phyloP scores from a whole-genome alignment of 2,797 vertebrate genomes.

The Oophaga sylvatica region DNA sequence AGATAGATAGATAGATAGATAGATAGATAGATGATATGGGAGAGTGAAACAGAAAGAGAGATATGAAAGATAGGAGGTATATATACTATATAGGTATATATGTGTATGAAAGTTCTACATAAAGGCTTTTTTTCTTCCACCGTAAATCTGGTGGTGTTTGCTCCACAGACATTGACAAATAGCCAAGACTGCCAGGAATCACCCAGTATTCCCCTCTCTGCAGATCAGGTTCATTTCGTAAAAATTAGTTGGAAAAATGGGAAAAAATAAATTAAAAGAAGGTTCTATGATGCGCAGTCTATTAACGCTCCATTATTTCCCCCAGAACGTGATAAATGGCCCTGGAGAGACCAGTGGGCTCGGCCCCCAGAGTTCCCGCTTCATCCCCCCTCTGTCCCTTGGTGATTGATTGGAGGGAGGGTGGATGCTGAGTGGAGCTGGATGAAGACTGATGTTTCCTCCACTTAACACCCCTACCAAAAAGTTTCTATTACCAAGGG shows the following conservation, averaged over 20 bases:
- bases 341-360: conserved; percentile 77
- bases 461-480: conserved; percentile 86
- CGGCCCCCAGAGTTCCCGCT: conserved; percentile 60
- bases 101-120: conserved; percentile 4
- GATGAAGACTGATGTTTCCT: conserved; percentile 86
- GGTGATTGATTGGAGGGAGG: conserved; percentile 84
- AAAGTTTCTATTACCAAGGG: conserved; percentile 75
- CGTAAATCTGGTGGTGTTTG: conserved; percentile 48
- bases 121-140: conserved; percentile 1
- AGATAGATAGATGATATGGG: too few species aligned
- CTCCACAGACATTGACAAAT: conserved; percentile 58
- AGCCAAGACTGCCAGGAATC: conserved; percentile 48
- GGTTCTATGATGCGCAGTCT: conserved; percentile 61
- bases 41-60: too few species aligned
- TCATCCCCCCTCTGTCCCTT: conserved; percentile 52
- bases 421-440: conserved; percentile 85
- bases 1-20: too few species aligned
- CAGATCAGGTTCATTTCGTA: conserved; percentile 62
- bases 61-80: not conserved
- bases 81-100: not conserved
- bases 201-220: conserved; percentile 48
- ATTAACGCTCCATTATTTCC: conserved; percentile 65
- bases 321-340: conserved; percentile 73
- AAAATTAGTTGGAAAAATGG: conserved; percentile 60
- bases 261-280: conserved; percentile 61